Base-by-base conservation (phyloP, 2,888 invertebrate species). In the Pherbina coryleti region DNA sequence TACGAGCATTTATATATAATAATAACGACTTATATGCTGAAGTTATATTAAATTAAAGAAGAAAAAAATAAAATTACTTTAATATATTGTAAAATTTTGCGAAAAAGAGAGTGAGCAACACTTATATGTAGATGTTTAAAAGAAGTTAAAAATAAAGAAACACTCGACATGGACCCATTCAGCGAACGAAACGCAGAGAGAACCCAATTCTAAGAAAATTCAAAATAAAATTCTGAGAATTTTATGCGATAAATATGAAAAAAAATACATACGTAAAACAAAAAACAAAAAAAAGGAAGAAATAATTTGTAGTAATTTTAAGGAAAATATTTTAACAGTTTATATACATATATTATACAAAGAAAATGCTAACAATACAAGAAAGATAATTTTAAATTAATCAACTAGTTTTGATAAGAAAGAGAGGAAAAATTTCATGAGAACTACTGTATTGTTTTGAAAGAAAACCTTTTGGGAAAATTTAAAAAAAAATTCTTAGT, bases 11-110 rank as follows among this genome's bases (percentile, higher is more conserved):
- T 79, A 76, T 72, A 67, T 64, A 73, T 76, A 79, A 51, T 71
- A 72, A 60, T 64, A 72, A 66, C 72, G 71, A 77, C 77, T 71
- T 77, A 71, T 77, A 67, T 73, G 77, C 66, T 80, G 79, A 80
- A 83, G 70, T 79, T 81, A 82, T 81, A 76, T 80, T 80, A 78
- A 71, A 75, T 49, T 74, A 57, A 34, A 28, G 73, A 60, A 78
- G 73, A 73, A 60, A 74, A 14, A 28, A 44, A 75, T n/a, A 60
- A 55, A 67, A 44, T 74, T 37, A 60, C 28, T 62, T 66, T 31
- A 75, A 37, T n/a, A 73, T 55, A 71, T 71, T 78, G 76, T 71
- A 76, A 44, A 51, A 71, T 60, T 49, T 49, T 67, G 67, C 19
- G 37, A 72, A 37, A 67, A 22, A 31, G 72, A 75, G 74, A 73